A percentile compares a stretch with the other conserved stretches of the same genome.
phyloP scores from a whole-genome alignment of 2,797 vertebrate genomes.

The Pyrocephalus nanus region DNA sequence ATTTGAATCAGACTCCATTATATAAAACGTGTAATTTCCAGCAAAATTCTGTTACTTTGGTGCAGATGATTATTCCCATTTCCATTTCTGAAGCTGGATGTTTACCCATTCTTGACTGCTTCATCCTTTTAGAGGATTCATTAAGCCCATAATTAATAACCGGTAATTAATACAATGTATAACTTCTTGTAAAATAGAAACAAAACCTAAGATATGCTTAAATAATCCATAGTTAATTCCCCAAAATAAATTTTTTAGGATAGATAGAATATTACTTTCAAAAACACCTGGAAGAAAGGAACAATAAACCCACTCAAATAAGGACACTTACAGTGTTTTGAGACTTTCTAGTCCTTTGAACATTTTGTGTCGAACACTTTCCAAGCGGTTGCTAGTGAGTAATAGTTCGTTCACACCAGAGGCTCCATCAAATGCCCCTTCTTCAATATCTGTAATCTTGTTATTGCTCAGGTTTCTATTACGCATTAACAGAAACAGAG shows the following conservation, averaged over 20 bases:
- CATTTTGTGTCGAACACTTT: slow-evolving; percentile 91
- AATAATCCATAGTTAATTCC: neutral
- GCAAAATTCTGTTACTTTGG: slow-evolving; percentile 17
- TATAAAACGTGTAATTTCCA: neutral
- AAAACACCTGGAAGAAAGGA: neutral
- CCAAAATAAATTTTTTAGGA: neutral
- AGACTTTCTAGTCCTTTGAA: slow-evolving; percentile 93
- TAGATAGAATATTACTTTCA: neutral
- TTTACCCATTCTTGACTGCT: neutral
- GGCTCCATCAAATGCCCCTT: slow-evolving; percentile 94
- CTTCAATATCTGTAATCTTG: slow-evolving; percentile 97
- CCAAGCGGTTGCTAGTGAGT: slow-evolving; percentile 92
- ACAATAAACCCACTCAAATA: neutral
- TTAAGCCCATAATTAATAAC: neutral
- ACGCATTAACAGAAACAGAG: neutral
- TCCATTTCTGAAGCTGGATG: neutral
- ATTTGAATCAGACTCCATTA: slow-evolving; percentile 4
- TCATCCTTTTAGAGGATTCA: neutral
- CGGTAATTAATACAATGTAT: neutral
- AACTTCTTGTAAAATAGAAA: neutral
- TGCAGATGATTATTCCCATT: slow-evolving; percentile 11
- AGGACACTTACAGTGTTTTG: slow-evolving; percentile 90
- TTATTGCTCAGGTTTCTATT: slow-evolving; percentile 97
- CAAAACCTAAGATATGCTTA: neutral
- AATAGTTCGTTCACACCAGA: slow-evolving; percentile 93